Base-by-base conservation (phyloP, 2,797 vertebrate species). In the Anguilla obscura region DNA sequence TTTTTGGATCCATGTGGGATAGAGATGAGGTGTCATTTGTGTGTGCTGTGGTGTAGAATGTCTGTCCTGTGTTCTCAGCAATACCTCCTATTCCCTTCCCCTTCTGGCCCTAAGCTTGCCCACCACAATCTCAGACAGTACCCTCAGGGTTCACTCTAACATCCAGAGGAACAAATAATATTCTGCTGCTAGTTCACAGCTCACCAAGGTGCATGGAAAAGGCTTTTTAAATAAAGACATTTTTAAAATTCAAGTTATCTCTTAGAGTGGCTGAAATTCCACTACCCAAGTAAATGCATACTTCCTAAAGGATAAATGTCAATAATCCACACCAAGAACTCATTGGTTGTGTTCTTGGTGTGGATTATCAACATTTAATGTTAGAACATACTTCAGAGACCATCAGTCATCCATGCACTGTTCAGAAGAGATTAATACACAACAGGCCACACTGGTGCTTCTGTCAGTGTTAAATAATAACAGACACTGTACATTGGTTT, bases 1-100 rank as follows among this genome's bases (percentile, higher is more conserved):
- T 21, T 36, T 82, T 82, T 50, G 40, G 40, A 82, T 50, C 45
- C 40, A 50, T 48, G 21, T 6, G 60, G 86, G 2, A 36, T 63
- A 24, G 87, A 87, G 18, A 85, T 30, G 48, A 80, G 76, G 45
- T 84, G 82, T 84, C 82, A 54, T 48, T 71, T 33, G 80, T 74
- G 60, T 50, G 30, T 54, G 66, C 58, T 85, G 82, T 85, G 80
- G 58, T 85, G 63, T 30, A 16, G 16, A 21, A 24, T 21, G 76
- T 21, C 18, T 24, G 14, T 21, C 69, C 30, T 33, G 9, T 71
- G 9, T 76, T 18, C 76, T 24, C 8, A 33, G 14, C 14, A 80
- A 48, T 80, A 6, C 33, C 7, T 40, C 40, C 40, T 36, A n/a
- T 30, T 54, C 21, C 50, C 52, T 52, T 54, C 76, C 66, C 50